Percentiles rank a stretch among this genome's conserved stretches.
These are phyloP conservation scores for Apus apus DNA, from an alignment of 2,113 vertebrate species.

Conservation along the genomic window DNA sequence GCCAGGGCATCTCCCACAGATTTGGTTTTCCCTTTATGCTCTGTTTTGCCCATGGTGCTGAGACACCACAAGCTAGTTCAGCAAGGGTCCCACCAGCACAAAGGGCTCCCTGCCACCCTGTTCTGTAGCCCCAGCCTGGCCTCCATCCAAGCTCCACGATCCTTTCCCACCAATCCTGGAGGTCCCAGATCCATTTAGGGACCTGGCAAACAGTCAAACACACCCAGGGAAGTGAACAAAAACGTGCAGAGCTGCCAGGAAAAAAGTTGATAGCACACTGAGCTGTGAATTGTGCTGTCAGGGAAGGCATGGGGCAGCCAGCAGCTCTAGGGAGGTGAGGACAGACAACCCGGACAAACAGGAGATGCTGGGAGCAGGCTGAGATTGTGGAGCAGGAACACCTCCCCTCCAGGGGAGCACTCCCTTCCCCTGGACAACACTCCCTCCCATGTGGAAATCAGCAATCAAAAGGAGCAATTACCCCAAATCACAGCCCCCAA, in stretches of 20 bases:
- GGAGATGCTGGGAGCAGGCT: background rate
- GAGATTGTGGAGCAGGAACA: background rate
- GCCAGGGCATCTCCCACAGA: background rate
- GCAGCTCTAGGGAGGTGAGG: background rate
- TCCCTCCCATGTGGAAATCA: constrained; percentile 59
- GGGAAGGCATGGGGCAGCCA: background rate
- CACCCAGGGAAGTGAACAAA: background rate
- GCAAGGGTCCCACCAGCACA: background rate
- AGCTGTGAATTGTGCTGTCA: background rate
- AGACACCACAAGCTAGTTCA: background rate
- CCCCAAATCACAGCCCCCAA: constrained; percentile 42
- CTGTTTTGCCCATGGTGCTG: background rate
- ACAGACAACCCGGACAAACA: background rate
- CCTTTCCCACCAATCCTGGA: background rate
- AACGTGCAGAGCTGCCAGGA: background rate
- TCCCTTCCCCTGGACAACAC: background rate
- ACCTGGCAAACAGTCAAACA: background rate
- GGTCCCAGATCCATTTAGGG: background rate
- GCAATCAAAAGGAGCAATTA: constrained; percentile 60
- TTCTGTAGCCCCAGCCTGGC: background rate
- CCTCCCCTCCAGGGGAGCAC: background rate
- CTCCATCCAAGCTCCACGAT: background rate
- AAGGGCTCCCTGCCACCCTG: fast-evolving
- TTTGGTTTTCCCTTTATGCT: background rate
- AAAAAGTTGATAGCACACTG: background rate